phyloP scores from a whole-genome alignment of 2,797 vertebrate genomes.

The Myotis planiceps region DNA sequence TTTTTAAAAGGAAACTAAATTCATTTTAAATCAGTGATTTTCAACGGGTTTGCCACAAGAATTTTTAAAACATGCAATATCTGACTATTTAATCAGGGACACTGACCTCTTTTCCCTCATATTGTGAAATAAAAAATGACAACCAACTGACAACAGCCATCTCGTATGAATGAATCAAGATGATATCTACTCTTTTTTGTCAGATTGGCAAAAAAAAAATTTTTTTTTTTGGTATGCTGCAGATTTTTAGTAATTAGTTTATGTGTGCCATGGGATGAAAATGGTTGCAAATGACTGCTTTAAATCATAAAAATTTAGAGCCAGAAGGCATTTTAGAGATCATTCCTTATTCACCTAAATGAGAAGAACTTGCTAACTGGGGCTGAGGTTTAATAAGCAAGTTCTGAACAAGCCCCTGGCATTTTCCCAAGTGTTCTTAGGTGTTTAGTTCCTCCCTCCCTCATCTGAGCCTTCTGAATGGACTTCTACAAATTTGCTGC shows the following conservation, averaged over 20 bases:
- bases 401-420: conserved; percentile 38
- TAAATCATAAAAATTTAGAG: conserved; percentile 65
- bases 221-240: not conserved
- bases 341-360: conserved; percentile 58
- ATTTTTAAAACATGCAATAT: not conserved
- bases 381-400: conserved; percentile 65
- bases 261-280: not conserved
- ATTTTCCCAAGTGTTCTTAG: conserved; percentile 41
- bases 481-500: conserved; percentile 1
- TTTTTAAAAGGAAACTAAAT: conserved; percentile 52
- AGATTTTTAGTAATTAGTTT: not conserved
- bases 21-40: conserved; percentile 59
- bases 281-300: not conserved
- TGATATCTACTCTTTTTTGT: not conserved
- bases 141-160: not conserved
- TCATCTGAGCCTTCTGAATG: conserved; percentile 19
- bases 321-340: conserved; percentile 46
- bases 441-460: not conserved
- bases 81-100: not conserved
- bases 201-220: not conserved
- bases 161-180: not conserved
- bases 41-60: not conserved
- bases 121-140: not conserved
- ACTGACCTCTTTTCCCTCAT: not conserved
- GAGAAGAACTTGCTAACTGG: conserved; percentile 56